phyloP scores from a whole-genome alignment of 2,888 invertebrate species.

The Melitaea athalia region DNA sequence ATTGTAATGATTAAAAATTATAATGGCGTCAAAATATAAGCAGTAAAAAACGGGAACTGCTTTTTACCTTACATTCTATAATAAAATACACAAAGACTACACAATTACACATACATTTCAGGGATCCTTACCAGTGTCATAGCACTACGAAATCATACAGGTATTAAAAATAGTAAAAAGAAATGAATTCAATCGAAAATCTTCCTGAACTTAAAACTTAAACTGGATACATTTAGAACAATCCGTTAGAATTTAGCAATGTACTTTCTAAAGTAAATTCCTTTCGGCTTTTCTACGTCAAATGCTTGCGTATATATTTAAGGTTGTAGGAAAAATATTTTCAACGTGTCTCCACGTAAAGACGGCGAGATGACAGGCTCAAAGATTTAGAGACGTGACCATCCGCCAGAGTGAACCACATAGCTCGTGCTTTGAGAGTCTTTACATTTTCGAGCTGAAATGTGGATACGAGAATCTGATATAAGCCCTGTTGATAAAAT shows the following conservation, averaged over 20 bases:
- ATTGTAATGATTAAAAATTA: no score
- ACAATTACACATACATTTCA: no score
- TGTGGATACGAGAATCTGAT: background rate
- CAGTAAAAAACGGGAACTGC: no score
- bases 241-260: background rate
- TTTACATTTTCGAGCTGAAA: slow-evolving; percentile 18
- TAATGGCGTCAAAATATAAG: no score
- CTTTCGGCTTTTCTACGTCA: background rate
- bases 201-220: background rate
- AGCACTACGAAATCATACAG: no score
- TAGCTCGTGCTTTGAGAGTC: slow-evolving; percentile 27
- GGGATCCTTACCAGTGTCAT: no score
- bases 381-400: slow-evolving; percentile 33
- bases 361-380: slow-evolving; percentile 24
- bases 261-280: background rate
- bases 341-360: slow-evolving; percentile 13
- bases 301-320: slow-evolving; percentile 5
- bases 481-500: background rate
- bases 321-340: slow-evolving; percentile 8
- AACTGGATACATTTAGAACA: background rate
- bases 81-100: no score
- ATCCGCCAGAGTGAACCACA: slow-evolving; percentile 31
- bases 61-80: no score
- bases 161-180: no score
- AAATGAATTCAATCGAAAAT: no score